Base-by-base conservation (phyloP, 2,797 vertebrate genomes). In the Anableps anableps region DNA sequence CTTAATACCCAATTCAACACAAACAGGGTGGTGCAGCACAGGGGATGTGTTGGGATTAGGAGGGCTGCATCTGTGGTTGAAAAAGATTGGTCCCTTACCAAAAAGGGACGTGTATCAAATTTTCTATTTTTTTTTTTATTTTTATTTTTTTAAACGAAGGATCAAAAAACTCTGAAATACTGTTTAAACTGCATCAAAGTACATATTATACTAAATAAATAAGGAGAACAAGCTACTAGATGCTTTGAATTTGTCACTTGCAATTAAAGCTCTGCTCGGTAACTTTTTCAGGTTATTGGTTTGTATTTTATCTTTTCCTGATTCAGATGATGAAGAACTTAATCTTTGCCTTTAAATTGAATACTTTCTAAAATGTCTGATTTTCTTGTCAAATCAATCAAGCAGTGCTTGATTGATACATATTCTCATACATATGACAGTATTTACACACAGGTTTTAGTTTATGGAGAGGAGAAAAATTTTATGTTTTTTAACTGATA, bases 1-100 rank as follows among this genome's bases (percentile, higher is more conserved):
- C 79, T 82, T 81, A 41, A 78, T 51, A 78, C 51, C 38, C 45
- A 76, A 23, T 3, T 71, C 23, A 78, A 76, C 29, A 29, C 23
- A 47, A 50, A 36, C n/a, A 17, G 36, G 74, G 21, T 41, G 58
- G 34, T 36, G 43, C 31, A 14, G 21, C 43, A 48, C 10, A 23
- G 60, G 50, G 10, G 17, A 45, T 50, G 58, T 26, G 58, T 29
- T 36, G 58, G 4, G 29, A 72, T 19, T n/a, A 58, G 41, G 26
- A 29, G 71, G 8, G 50, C 2, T 34, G 41, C 36, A 9, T n/a
- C 45, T 16, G 51, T 55, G 11, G 0, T 66, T 68, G n/a, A 47
- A 55, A 47, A 29, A 26, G 51, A 23, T 2, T 5, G 5, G 23
- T 26, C 45, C 9, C 9, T 2, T 21, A 66, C 36, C 34, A 41